Conservation (phyloP, 64 coral and sea anemone species). For the Montipora sp. region DNA sequence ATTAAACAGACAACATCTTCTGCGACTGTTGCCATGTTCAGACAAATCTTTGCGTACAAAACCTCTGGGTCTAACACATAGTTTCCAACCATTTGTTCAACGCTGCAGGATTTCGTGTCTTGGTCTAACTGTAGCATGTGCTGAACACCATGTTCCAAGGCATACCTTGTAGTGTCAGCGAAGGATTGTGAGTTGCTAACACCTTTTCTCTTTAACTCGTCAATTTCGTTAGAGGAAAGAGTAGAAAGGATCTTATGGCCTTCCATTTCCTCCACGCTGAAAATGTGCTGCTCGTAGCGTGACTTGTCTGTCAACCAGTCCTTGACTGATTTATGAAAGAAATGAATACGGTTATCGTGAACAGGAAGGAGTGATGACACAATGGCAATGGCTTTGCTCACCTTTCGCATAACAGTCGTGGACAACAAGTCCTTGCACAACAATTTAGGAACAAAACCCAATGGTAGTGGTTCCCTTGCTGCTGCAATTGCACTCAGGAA, state of each 20-base stretch:
- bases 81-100: background rate
- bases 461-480: background rate
- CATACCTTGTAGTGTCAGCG: constrained; percentile 11
- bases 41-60: constrained; percentile 10
- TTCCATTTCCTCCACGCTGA: background rate
- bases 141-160: background rate
- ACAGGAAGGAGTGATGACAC: constrained; percentile 18
- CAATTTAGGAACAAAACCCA: background rate
- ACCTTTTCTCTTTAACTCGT: background rate
- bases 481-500: background rate
- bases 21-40: background rate
- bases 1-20: background rate
- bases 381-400: background rate
- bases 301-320: constrained; percentile 22
- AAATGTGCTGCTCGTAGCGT: background rate
- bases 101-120: background rate
- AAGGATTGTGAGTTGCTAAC: background rate
- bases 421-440: background rate
- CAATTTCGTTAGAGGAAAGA: constrained; percentile 1
- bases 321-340: constrained; percentile 39
- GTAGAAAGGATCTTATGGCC: constrained; percentile 20
- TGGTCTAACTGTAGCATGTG: background rate
- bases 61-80: constrained; percentile 19
- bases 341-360: constrained; percentile 5
- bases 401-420: background rate